phyloP scores from a whole-genome alignment of 2,888 invertebrate species.

The Mythimna albipuncta region DNA sequence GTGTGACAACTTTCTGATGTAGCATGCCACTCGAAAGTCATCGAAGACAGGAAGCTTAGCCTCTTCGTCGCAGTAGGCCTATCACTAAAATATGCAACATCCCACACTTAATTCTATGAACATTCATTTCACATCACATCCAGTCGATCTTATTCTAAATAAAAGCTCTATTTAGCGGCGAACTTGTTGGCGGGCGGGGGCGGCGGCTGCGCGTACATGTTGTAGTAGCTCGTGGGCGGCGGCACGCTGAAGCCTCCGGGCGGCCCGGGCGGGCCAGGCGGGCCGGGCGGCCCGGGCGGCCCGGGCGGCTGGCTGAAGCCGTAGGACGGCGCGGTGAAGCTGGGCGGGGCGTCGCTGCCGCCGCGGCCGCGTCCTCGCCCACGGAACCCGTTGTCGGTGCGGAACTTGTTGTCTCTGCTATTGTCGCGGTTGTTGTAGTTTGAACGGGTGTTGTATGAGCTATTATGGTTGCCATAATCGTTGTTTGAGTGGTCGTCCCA shows the following conservation, averaged over 20 bases:
- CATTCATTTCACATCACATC: conserved; percentile 59
- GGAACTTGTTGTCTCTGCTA: conserved; percentile 56
- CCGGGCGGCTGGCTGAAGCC: conserved; percentile 69
- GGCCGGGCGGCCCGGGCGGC: conserved; percentile 53
- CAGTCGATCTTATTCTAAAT: conserved; percentile 52
- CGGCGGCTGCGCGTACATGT: conserved; percentile 86
- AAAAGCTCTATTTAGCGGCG: conserved; percentile 66
- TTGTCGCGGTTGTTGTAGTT: conserved; percentile 59
- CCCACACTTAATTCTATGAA: conserved; percentile 45
- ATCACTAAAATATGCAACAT: conserved; percentile 19
- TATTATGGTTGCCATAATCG: conserved; percentile 62
- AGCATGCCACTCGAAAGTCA: neutral
- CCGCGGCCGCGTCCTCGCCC: conserved; percentile 72
- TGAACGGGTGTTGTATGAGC: conserved; percentile 59
- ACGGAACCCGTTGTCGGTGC: conserved; percentile 76
- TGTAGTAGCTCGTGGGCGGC: conserved; percentile 83
- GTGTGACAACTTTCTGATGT: neutral
- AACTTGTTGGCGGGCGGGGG: conserved; percentile 76
- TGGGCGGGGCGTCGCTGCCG: neutral
- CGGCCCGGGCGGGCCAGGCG: conserved; percentile 67
- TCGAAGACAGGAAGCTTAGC: neutral
- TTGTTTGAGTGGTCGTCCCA: conserved; percentile 75
- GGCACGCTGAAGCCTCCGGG: conserved; percentile 68
- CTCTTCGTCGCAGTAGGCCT: neutral
- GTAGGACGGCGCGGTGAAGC: conserved; percentile 7